These are phyloP conservation scores for Ginglymostoma cirratum DNA, from an alignment of 2,113 vertebrate genomes.

Conservation along the genomic window DNA sequence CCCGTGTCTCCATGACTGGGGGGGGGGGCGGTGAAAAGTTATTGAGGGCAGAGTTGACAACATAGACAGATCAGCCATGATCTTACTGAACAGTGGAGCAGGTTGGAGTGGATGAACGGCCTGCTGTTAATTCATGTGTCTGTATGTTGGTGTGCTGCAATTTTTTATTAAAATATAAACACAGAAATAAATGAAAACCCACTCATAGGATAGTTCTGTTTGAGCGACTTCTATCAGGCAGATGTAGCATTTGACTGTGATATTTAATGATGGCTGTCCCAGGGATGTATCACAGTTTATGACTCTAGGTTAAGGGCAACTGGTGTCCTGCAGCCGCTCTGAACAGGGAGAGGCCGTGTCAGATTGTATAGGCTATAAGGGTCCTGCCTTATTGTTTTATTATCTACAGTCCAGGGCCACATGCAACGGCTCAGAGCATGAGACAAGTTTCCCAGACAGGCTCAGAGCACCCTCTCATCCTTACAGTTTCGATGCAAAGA, in stretches of 20 bases:
- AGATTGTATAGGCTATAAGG: conserved; percentile 49
- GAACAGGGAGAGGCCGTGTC: conserved; percentile 48
- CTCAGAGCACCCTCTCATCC: neutral
- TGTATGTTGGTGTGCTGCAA: neutral
- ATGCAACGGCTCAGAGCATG: conserved; percentile 46
- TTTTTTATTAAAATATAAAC: neutral
- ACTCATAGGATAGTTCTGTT: neutral
- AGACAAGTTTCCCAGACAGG: conserved; percentile 33
- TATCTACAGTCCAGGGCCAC: conserved; percentile 39
- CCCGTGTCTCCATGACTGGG: neutral
- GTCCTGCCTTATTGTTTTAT: conserved; percentile 48
- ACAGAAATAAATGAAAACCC: neutral
- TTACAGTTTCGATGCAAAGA: conserved; percentile 50
- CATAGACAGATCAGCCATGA: too few species aligned
- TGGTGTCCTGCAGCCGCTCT: conserved; percentile 45
- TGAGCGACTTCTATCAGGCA: neutral
- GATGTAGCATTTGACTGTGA: conserved; percentile 44
- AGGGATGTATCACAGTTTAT: conserved; percentile 47
- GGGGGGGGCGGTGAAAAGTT: too few species aligned
- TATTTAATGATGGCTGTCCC: conserved; percentile 32
- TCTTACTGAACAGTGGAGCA: too few species aligned
- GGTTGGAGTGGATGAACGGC: too few species aligned
- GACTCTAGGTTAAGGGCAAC: conserved; percentile 43
- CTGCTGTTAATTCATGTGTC: too few species aligned
- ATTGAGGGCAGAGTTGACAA: too few species aligned